Base-by-base conservation (phyloP, 2,797 vertebrate species). In the Leptatherina wallacei region DNA sequence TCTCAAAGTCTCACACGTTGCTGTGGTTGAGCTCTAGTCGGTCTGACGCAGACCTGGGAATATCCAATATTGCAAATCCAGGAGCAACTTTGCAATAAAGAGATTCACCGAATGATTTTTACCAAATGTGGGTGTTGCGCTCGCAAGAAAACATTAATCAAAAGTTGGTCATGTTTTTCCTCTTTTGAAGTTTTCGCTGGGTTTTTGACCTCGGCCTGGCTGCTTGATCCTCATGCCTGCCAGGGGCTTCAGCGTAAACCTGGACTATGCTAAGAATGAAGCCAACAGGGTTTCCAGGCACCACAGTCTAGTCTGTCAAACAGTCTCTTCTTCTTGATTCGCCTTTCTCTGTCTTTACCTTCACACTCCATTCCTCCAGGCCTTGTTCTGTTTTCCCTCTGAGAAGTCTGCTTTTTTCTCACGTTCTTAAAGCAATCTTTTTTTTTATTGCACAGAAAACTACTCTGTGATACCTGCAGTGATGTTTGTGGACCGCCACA, bases 181-280 rank as follows among this genome's bases (percentile, higher is more conserved):
- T 69, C 69, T 57, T 81, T 82, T 83, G 75, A 85, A 75, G 74
- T 78, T 40, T 65, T 65, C n/a, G 29, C 22, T 61, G 6, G 42
- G 57, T 59, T 72, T 30, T 55, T 61, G 65, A 78, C 73, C 64
- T 73, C 30, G 54, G 65, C 62, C 60, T 33, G 36, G 44, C 61
- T 35, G 22, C 75, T 57, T 85, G 83, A 90, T 81, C 83, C 82
- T 30, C 33, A 2, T 42, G 71, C 61, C 67, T 82, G 78, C 83
- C 79, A 67, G 72, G 60, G 77, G 80, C 82, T 82, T 77, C 38
- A 0, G 67, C 66, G 61, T 92, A 90, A 91, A 89, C 85, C 89
- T 77, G 59, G 85, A 40, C 75, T 89, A 88, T 88, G 87, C 72
- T 82, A 85, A 90, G 89, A 90, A 91, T 92, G 91, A 89, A 76